Percentiles rank a stretch among this genome's conserved stretches.
Conservation (phyloP, 2,797 vertebrate species). For the Xenopus petersii region DNA sequence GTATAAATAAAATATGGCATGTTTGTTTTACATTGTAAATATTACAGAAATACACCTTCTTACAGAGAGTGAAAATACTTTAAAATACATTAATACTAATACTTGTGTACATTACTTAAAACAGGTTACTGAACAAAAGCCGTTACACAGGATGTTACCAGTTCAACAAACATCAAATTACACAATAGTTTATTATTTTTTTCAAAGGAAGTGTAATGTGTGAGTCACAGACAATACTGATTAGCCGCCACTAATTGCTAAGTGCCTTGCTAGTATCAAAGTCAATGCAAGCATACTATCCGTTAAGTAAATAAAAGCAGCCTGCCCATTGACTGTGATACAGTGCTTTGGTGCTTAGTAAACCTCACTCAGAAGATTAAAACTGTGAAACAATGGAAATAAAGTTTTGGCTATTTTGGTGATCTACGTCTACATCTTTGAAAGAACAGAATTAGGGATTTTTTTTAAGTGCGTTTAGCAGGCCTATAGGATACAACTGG, state of each 20-base stretch:
- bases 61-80: constrained; percentile 74
- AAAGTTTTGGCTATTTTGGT: constrained; percentile 61
- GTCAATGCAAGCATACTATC: background rate
- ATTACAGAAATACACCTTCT: constrained; percentile 72
- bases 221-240: constrained; percentile 74
- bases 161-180: constrained; percentile 77
- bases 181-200: constrained; percentile 65
- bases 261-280: constrained; percentile 21
- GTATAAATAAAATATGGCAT: constrained; percentile 73
- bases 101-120: constrained; percentile 73
- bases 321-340: constrained; percentile 1
- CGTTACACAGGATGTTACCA: constrained; percentile 69
- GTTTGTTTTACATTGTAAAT: constrained; percentile 70
- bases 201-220: constrained; percentile 74
- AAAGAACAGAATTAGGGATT: constrained; percentile 60
- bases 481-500: constrained; percentile 58
- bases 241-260: constrained; percentile 42
- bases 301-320: background rate
- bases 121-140: constrained; percentile 71
- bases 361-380: constrained; percentile 54
- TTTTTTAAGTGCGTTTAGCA: constrained; percentile 59
- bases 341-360: constrained; percentile 14
- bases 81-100: constrained; percentile 73
- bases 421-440: constrained; percentile 61
- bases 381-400: constrained; percentile 68